These are phyloP conservation scores for Erpornis zantholeuca DNA, from an alignment of 2,113 vertebrate genomes.

Conservation along the genomic window DNA sequence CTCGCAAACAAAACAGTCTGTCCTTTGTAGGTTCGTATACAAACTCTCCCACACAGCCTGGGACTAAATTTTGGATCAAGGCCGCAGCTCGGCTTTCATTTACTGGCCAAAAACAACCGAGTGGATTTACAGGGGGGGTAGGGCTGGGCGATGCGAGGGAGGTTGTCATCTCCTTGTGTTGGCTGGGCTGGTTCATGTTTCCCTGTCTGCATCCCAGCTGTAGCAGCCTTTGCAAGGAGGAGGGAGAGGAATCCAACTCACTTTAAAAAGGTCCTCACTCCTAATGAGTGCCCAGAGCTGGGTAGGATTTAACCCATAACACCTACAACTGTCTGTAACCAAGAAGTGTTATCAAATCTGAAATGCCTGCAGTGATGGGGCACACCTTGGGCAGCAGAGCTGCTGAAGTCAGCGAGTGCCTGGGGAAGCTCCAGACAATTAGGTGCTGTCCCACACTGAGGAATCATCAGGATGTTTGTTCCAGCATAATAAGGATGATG, in stretches of 20 bases:
- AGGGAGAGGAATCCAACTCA: neutral
- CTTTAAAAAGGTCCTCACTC: neutral
- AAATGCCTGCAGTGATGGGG: fast-evolving
- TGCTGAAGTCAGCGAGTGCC: neutral
- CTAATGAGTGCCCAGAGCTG: neutral
- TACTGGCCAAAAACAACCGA: neutral
- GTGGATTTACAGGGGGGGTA: neutral
- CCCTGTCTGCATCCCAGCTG: neutral
- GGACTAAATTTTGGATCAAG: neutral
- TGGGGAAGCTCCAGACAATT: neutral
- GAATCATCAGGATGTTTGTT: neutral
- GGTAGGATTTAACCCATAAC: neutral
- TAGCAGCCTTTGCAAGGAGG: neutral
- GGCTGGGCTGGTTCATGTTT: neutral
- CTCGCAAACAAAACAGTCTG: conserved; percentile 28
- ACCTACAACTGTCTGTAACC: neutral
- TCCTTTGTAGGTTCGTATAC: neutral
- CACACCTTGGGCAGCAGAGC: neutral
- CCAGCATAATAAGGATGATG: neutral
- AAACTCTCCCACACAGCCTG: conserved; percentile 41
- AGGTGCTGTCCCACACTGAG: neutral
- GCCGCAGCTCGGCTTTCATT: conserved; percentile 25
- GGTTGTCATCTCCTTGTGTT: neutral
- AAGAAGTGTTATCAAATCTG: neutral
- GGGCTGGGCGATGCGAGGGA: neutral